A percentile compares a stretch with the other conserved stretches of the same genome.
phyloP scores from a whole-genome alignment of 2,797 vertebrate genomes.

The Brachyalestes nurse region DNA sequence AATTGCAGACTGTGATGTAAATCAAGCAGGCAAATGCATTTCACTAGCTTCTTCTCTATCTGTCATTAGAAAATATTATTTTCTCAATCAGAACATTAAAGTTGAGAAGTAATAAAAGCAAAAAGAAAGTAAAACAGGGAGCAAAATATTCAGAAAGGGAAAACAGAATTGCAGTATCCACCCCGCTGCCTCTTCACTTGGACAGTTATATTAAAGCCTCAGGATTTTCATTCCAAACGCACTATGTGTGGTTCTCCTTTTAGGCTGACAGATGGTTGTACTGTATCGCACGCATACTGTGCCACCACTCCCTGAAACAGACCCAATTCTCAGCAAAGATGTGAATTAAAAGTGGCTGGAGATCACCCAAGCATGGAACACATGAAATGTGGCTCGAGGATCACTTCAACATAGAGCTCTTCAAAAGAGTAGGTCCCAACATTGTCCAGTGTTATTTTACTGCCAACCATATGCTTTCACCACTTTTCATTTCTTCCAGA shows the following conservation, averaged over 20 bases:
- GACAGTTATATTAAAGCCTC: slow-evolving; percentile 40
- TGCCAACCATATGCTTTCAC: slow-evolving; percentile 13
- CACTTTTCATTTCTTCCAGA: slow-evolving; percentile 5
- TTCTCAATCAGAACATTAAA: slow-evolving; percentile 37
- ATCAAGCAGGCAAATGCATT: slow-evolving; percentile 36
- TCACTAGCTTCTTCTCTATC: slow-evolving; percentile 21
- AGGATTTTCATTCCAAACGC: slow-evolving; percentile 45
- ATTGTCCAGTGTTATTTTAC: slow-evolving; percentile 22
- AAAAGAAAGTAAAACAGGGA: slow-evolving; percentile 24
- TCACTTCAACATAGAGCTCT: slow-evolving; percentile 33
- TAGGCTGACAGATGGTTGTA: slow-evolving; percentile 55
- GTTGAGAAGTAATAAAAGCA: slow-evolving; percentile 26
- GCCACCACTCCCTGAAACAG: slow-evolving; percentile 46
- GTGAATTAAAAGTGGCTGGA: slow-evolving; percentile 52
- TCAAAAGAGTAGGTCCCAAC: slow-evolving; percentile 33
- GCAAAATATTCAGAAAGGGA: slow-evolving; percentile 44
- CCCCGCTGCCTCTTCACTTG: slow-evolving; percentile 28
- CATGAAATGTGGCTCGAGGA: slow-evolving; percentile 37
- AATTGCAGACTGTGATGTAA: slow-evolving; percentile 37
- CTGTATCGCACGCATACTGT: slow-evolving; percentile 45
- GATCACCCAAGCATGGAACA: slow-evolving; percentile 51
- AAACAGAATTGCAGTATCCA: slow-evolving; percentile 25
- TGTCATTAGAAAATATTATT: slow-evolving; percentile 41
- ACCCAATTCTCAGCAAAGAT: slow-evolving; percentile 49
- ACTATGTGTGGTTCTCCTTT: slow-evolving; percentile 43